A percentile compares a stretch with the other conserved stretches of the same genome.
phyloP scores from a whole-genome alignment of 2,888 invertebrate species.

The Oxyscelio sp. region DNA sequence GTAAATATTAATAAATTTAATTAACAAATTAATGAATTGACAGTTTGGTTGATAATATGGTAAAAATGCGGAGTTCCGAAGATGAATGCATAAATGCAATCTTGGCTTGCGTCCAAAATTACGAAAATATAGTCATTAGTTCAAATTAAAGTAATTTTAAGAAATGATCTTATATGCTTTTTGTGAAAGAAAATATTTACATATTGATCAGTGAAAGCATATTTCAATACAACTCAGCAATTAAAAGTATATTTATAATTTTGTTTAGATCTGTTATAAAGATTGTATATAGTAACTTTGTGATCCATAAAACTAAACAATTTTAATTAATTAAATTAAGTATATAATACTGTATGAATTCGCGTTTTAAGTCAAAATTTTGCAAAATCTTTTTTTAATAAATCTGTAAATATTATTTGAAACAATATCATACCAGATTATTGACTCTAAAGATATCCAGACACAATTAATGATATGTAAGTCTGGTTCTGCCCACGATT shows the following conservation, averaged over 20 bases:
- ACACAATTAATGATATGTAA: constrained; percentile 28
- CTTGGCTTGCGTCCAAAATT: constrained; percentile 56
- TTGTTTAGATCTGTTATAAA: too few species aligned
- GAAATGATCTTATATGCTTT: constrained; percentile 61
- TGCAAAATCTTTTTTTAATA: too few species aligned
- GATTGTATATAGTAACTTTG: too few species aligned
- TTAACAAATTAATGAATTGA: constrained; percentile 52
- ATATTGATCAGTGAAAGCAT: not conserved
- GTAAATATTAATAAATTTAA: constrained; percentile 50
- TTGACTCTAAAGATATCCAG: constrained; percentile 35
- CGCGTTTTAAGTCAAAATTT: too few species aligned
- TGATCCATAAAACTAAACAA: too few species aligned
- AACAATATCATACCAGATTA: constrained; percentile 5
- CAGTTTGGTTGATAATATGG: constrained; percentile 45
- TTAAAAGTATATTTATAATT: too few species aligned
- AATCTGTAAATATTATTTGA: not conserved
- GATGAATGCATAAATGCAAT: constrained; percentile 51
- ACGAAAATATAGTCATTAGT: constrained; percentile 61
- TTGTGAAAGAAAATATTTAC: constrained; percentile 51
- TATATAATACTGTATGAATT: too few species aligned
- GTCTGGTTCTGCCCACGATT: constrained; percentile 9
- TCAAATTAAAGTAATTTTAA: constrained; percentile 68
- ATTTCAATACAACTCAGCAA: not conserved
- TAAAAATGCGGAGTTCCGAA: constrained; percentile 25
- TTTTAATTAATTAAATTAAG: too few species aligned